phyloP scores from a whole-genome alignment of 2,888 invertebrate species.

The Timandra comae region DNA sequence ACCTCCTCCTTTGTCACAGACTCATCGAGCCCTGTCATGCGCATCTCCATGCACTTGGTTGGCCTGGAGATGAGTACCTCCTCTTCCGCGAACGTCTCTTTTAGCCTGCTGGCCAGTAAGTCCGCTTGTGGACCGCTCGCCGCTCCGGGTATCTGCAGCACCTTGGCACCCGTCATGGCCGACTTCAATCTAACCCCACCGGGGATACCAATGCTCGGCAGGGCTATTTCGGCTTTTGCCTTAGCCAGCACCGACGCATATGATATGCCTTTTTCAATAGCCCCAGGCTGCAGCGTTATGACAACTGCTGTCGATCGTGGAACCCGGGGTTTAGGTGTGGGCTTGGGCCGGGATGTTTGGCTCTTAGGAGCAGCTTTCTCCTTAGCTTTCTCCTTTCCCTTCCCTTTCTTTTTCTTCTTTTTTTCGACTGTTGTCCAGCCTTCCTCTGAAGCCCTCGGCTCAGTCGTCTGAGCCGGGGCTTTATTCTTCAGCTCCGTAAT shows the following conservation, averaged over 20 bases:
- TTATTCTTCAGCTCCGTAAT: too few species aligned
- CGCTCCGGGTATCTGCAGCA: background rate
- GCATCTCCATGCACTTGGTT: background rate
- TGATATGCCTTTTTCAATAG: conserved; percentile 1
- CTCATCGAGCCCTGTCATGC: background rate
- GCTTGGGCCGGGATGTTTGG: too few species aligned
- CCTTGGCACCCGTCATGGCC: conserved; percentile 20
- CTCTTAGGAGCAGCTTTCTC: too few species aligned
- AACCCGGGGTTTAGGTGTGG: too few species aligned
- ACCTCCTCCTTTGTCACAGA: background rate
- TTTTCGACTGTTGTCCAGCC: too few species aligned
- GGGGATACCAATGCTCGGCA: background rate
- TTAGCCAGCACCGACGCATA: conserved; percentile 1
- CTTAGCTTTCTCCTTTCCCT: too few species aligned
- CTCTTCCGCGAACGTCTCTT: background rate
- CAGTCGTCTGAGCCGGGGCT: too few species aligned
- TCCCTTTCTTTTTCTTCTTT: too few species aligned
- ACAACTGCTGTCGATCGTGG: conserved; percentile 5
- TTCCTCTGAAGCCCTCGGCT: too few species aligned
- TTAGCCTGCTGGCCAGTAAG: too few species aligned
- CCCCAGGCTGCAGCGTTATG: background rate
- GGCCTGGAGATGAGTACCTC: background rate
- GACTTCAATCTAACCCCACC: conserved; percentile 11
- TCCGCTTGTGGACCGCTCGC: too few species aligned
- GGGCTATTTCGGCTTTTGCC: conserved; percentile 1